Base-by-base conservation (phyloP, 1,140 invertebrate genomes). In the Aphidius ervi region DNA sequence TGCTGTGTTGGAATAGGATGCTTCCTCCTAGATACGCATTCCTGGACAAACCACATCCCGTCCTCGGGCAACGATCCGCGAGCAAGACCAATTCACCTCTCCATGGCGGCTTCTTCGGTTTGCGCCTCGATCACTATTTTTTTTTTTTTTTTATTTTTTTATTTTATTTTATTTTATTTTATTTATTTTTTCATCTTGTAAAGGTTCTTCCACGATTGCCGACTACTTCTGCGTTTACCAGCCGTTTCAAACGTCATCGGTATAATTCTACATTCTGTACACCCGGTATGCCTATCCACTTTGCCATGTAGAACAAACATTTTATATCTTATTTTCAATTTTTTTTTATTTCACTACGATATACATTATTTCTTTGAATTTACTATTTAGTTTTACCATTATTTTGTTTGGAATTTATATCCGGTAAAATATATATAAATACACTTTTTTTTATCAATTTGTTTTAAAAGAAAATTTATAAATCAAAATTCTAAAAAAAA, bases 11-110 rank as follows among this genome's bases (percentile, higher is more conserved):
- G 4, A 31, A 31, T 31, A 31, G 23, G 23, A 31, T 53, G 40
- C 47, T 62, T 31, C 40, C 47, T 53, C 55, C 54, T 48, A 64
- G 63, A 67, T 55, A 52, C 66, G 60, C 62, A 68, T 67, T 68
- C 66, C 61, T 63, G 57, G 46, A 50, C 62, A 61, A 62, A 67
- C 60, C 64, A 46, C 61, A 64, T 65, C 63, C 63, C 61, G 63
- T 62, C 62, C 62, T 58, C 48, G 54, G 59, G 56, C 59, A 55
- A 46, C 59, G 59, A 65, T 58, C 59, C 59, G n/a, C 55, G 47
- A 56, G 55, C 52, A 47, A 58, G 56, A 39, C 47, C 48, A 45
- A 62, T 56, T 47, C 48, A 20, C 39, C n/a, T 40, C 20, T 6
- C 6, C 39, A n/a, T 31, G 7, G 42, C 42, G 7, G 58, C 62